phyloP scores from a whole-genome alignment of 1,140 invertebrate genomes.

The Heterodera schachtii region DNA sequence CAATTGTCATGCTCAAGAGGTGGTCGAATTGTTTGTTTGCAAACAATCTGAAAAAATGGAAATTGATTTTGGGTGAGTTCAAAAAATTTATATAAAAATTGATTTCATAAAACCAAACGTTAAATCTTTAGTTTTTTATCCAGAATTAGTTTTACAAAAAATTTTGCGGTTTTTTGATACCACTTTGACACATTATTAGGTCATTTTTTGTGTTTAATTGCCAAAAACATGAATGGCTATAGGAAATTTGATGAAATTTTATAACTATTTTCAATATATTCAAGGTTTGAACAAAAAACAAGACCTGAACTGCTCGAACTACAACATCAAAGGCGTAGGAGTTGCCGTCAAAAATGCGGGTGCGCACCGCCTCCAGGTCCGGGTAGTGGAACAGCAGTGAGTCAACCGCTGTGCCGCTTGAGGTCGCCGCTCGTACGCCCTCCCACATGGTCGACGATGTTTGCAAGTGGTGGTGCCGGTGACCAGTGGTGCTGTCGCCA shows the following conservation, averaged over 20 bases:
- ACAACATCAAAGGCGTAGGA: constrained; percentile 44
- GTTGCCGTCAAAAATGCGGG: constrained; percentile 44
- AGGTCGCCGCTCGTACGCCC: constrained; percentile 16
- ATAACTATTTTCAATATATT: too few species aligned
- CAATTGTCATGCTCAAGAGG: constrained; percentile 35
- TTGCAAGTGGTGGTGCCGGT: neutral
- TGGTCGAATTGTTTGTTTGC: constrained; percentile 16
- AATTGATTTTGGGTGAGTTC: neutral
- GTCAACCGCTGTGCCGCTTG: constrained; percentile 19
- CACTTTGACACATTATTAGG: too few species aligned
- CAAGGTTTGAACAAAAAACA: too few species aligned
- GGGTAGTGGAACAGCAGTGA: constrained; percentile 26
- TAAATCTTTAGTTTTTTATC: too few species aligned
- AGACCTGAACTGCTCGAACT: constrained; percentile 33
- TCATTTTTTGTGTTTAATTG: too few species aligned
- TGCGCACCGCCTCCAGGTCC: constrained; percentile 30
- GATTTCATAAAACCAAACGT: neutral
- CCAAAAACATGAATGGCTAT: too few species aligned
- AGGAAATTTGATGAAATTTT: too few species aligned
- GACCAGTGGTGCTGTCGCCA: neutral
- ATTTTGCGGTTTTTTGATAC: too few species aligned
- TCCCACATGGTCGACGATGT: neutral
- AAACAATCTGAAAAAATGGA: constrained; percentile 33
- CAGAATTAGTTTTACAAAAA: too few species aligned
- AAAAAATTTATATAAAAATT: constrained; percentile 6